Conservation (phyloP, 2,797 vertebrate genomes). For the Syngnathus acus region DNA sequence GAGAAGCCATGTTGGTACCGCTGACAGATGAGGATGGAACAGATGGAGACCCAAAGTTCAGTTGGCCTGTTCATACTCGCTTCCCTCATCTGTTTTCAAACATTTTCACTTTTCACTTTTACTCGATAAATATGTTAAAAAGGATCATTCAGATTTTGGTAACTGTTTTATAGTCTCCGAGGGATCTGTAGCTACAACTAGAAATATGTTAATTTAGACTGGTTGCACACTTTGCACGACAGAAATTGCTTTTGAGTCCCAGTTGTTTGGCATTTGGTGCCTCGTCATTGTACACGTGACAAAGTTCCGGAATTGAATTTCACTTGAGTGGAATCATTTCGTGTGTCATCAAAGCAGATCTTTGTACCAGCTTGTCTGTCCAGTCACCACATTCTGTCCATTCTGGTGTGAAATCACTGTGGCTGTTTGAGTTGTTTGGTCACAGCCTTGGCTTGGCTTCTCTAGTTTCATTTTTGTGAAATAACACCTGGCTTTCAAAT, state of each 20-base stretch:
- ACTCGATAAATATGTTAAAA: constrained; percentile 22
- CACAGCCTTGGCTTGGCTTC: constrained; percentile 22
- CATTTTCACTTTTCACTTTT: constrained; percentile 47
- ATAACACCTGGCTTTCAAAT: constrained; percentile 65
- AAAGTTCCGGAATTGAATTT: not conserved
- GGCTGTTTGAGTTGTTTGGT: not conserved
- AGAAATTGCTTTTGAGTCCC: not conserved
- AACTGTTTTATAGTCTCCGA: not conserved
- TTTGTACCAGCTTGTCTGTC: constrained; percentile 12
- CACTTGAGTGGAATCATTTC: not conserved
- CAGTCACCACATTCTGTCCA: constrained; percentile 15
- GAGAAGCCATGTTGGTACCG: not conserved
- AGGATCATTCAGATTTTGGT: constrained; percentile 20
- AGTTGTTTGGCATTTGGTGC: not conserved
- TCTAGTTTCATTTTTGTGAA: constrained; percentile 44
- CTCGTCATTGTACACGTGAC: not conserved
- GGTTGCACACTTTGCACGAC: not conserved
- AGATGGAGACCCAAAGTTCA: constrained; percentile 8
- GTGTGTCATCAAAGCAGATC: not conserved
- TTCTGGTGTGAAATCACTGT: not conserved
- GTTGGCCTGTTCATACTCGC: constrained; percentile 39
- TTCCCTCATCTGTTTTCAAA: constrained; percentile 55
- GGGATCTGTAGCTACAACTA: not conserved
- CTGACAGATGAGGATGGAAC: not conserved
- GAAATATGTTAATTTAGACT: not conserved